phyloP scores from a whole-genome alignment of 1,140 invertebrate genomes.

The Trachelipus rathkii region DNA sequence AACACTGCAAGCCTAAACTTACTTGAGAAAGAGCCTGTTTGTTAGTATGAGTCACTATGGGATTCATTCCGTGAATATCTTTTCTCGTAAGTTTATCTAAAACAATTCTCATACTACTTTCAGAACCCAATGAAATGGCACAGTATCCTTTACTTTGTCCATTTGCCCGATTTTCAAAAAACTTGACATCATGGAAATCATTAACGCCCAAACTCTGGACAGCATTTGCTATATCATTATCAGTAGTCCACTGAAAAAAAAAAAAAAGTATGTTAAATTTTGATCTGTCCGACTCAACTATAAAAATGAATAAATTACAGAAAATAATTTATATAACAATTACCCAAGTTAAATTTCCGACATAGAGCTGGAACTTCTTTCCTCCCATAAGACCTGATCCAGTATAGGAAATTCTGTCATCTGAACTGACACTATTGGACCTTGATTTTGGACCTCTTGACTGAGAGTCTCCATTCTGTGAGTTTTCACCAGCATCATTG shows the following conservation, averaged over 20 bases:
- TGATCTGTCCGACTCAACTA: too few relatives aligned
- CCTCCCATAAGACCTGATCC: slow-evolving; percentile 59
- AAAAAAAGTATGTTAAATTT: too few relatives aligned
- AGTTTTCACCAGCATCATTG: slow-evolving; percentile 27
- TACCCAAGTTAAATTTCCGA: slow-evolving; percentile 84
- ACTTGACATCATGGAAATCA: slow-evolving; percentile 96
- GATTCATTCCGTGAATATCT: slow-evolving; percentile 90
- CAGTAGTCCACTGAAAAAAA: slow-evolving; percentile 86
- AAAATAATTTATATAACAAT: slow-evolving; percentile 38
- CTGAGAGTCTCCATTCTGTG: slow-evolving; percentile 2
- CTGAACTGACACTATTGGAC: slow-evolving; percentile 25
- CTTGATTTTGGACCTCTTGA: slow-evolving; percentile 29
- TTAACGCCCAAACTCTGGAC: slow-evolving; percentile 78
- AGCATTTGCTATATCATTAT: slow-evolving; percentile 88
- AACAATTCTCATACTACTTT: slow-evolving; percentile 79
- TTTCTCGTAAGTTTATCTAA: slow-evolving; percentile 91
- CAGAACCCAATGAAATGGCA: slow-evolving; percentile 84
- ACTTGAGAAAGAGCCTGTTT: slow-evolving; percentile 75
- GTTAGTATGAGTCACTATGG: slow-evolving; percentile 89
- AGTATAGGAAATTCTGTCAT: slow-evolving; percentile 35
- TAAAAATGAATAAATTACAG: too few relatives aligned
- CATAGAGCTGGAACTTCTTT: slow-evolving; percentile 81
- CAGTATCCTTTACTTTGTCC: slow-evolving; percentile 99
- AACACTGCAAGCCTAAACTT: too few relatives aligned
- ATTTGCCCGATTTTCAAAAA: slow-evolving; percentile 98